Evolutionary conservation across 2,113 vertebrate species (phyloP).

Genomic region (Syngnathoides biaculeatus): DNA sequence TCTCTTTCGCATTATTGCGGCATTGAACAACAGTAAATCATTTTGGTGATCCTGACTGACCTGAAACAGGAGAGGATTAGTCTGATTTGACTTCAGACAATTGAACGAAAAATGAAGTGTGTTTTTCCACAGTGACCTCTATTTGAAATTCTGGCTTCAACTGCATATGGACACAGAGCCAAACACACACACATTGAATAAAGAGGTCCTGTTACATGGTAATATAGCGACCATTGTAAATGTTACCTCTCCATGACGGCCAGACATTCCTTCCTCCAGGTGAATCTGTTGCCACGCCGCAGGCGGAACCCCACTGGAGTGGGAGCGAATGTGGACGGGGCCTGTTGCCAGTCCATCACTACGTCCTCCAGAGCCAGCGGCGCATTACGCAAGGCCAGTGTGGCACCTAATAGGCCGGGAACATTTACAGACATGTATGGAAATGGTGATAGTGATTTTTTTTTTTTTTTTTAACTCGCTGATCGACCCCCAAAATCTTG

Average conservation of each 20-base stretch:
- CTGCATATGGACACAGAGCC: too few species aligned
- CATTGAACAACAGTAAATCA: too few species aligned
- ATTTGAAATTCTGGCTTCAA: too few species aligned
- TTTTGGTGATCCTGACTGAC: too few species aligned
- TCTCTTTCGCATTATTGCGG: too few species aligned
- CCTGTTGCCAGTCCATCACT: conserved; percentile 90
- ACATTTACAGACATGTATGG: not conserved
- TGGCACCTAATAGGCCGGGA: conserved; percentile 79
- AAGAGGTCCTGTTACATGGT: not conserved
- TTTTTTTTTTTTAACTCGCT: too few species aligned
- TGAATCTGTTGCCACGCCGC: conserved; percentile 93
- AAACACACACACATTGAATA: not conserved
- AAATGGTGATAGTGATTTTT: too few species aligned
- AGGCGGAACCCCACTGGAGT: conserved; percentile 89
- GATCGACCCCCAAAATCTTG: too few species aligned
- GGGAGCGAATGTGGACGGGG: conserved; percentile 84
- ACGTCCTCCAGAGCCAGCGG: conserved; percentile 88
- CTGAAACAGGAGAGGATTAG: too few species aligned
- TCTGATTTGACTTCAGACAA: too few species aligned
- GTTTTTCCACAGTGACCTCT: too few species aligned
- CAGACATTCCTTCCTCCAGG: conserved; percentile 98
- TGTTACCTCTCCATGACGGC: conserved; percentile 95
- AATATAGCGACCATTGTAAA: not conserved
- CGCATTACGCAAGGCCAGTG: conserved; percentile 90
- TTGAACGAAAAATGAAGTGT: too few species aligned